Percentiles rank a stretch among this genome's conserved stretches.
These are phyloP conservation scores for Drosophila trapezifrons DNA, from an alignment of 1,140 invertebrate genomes.

Conservation along the genomic window DNA sequence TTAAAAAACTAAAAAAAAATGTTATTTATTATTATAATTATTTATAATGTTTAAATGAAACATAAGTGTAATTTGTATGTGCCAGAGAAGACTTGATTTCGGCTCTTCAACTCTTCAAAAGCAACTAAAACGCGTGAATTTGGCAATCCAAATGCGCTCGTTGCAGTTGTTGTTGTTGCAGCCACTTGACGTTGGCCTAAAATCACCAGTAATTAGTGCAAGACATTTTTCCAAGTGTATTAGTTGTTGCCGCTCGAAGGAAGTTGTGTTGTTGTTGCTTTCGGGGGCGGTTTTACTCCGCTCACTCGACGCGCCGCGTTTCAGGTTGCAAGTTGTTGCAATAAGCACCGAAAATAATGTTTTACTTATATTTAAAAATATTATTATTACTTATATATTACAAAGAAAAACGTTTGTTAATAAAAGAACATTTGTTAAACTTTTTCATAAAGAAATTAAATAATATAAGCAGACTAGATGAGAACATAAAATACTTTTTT, in stretches of 20 bases:
- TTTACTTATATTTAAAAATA: background rate
- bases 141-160: constrained; percentile 54
- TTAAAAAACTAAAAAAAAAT: too few relatives aligned
- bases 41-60: background rate
- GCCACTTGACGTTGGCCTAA: constrained; percentile 46
- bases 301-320: constrained; percentile 47
- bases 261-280: constrained; percentile 19
- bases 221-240: constrained; percentile 48
- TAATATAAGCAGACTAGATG: too few relatives aligned
- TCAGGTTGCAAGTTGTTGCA: constrained; percentile 61
- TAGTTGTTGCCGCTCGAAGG: constrained; percentile 18
- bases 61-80: background rate
- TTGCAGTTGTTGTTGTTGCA: background rate
- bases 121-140: constrained; percentile 71
- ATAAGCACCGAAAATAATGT: constrained; percentile 6
- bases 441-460: background rate
- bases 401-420: background rate
- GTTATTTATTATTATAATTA: background rate
- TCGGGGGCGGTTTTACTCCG: constrained; percentile 23
- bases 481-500: background rate
- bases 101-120: constrained; percentile 43
- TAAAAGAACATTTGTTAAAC: accelerated
- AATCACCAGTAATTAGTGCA: constrained; percentile 69
- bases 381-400: too few relatives aligned
- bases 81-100: constrained; percentile 39